These are phyloP conservation scores for Turdus rufiventris DNA, from an alignment of 2,113 vertebrate genomes.

Conservation along the genomic window DNA sequence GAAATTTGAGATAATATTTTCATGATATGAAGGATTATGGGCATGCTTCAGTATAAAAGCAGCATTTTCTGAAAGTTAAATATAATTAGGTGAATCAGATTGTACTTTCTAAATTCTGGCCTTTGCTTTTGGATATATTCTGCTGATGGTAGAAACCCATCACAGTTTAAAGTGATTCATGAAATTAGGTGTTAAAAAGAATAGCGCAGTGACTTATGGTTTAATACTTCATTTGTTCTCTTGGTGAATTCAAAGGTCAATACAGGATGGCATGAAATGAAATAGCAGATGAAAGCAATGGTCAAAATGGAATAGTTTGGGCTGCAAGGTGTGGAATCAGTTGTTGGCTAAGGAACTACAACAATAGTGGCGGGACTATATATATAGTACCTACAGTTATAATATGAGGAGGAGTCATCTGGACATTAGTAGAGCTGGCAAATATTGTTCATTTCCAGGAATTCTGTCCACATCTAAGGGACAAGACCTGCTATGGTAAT, in stretches of 20 bases:
- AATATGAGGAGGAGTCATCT: neutral
- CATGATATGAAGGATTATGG: neutral
- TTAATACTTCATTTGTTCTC: neutral
- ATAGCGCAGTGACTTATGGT: neutral
- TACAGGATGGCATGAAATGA: neutral
- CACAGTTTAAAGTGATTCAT: neutral
- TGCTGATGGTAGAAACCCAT: neutral
- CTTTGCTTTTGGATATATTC: neutral
- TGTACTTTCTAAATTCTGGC: neutral
- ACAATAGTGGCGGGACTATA: neutral
- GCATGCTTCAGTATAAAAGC: neutral
- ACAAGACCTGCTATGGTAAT: neutral
- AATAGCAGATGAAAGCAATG: neutral
- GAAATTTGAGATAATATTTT: neutral
- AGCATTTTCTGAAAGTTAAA: neutral
- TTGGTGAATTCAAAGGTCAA: neutral
- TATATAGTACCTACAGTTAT: neutral
- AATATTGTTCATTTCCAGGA: neutral
- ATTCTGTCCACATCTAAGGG: neutral
- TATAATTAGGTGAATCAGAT: neutral
- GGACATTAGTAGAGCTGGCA: neutral
- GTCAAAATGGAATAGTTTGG: neutral
- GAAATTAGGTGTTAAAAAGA: neutral
- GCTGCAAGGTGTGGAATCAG: neutral
- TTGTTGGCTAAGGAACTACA: neutral